phyloP scores from a whole-genome alignment of 2,888 invertebrate genomes.

The Busseola fusca region DNA sequence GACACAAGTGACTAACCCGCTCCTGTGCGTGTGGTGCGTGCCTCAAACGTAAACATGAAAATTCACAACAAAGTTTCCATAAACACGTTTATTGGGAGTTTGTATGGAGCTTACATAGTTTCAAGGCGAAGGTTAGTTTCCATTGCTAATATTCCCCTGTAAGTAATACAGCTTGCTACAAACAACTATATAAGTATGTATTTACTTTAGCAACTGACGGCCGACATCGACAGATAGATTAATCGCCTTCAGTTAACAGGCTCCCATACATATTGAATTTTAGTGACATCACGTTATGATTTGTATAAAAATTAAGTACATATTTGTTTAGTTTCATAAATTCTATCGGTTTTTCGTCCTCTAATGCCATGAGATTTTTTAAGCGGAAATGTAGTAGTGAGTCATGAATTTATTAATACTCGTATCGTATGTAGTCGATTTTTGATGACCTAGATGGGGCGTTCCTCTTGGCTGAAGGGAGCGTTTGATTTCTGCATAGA shows the following conservation, averaged over 20 bases:
- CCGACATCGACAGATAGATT: constrained; percentile 46
- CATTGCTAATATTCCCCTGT: constrained; percentile 62
- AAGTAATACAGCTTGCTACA: constrained; percentile 56
- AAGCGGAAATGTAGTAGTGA: constrained; percentile 31
- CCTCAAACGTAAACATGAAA: constrained; percentile 78
- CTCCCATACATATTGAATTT: constrained; percentile 35
- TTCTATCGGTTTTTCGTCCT: constrained; percentile 21
- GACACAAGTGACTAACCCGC: constrained; percentile 52
- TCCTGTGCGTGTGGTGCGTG: constrained; percentile 78
- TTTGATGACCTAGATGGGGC: constrained; percentile 36
- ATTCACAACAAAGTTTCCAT: constrained; percentile 73
- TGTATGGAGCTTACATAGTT: constrained; percentile 60
- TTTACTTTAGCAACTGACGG: constrained; percentile 49
- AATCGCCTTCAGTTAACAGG: constrained; percentile 43
- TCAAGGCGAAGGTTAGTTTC: constrained; percentile 74
- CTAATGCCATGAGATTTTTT: constrained; percentile 29
- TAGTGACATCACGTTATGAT: constrained; percentile 41
- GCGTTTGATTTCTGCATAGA: constrained; percentile 21
- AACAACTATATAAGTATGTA: constrained; percentile 47
- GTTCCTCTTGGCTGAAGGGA: constrained; percentile 11
- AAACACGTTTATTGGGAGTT: constrained; percentile 72
- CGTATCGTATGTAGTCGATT: constrained; percentile 16
- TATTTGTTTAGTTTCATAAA: constrained; percentile 42
- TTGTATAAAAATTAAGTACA: constrained; percentile 23
- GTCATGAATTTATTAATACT: constrained; percentile 48